These are phyloP conservation scores for Brachionus calyciflorus DNA, from an alignment of 1,140 invertebrate genomes.

Conservation along the genomic window DNA sequence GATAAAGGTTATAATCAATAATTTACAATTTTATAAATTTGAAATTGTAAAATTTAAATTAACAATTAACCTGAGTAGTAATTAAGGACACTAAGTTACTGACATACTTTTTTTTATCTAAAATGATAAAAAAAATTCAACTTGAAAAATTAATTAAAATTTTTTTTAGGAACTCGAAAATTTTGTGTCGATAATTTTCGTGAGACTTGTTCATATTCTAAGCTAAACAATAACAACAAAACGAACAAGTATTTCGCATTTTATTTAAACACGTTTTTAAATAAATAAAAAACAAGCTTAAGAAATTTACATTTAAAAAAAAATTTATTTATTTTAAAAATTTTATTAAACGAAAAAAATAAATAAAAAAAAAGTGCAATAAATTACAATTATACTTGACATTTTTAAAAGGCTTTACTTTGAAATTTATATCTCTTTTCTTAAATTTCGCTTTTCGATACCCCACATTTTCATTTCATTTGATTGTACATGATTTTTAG, in stretches of 20 bases:
- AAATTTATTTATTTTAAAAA: constrained; percentile 25
- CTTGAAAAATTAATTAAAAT: no score
- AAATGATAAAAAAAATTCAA: no score
- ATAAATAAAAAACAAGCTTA: not conserved
- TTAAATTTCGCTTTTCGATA: constrained; percentile 15
- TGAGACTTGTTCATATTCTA: no score
- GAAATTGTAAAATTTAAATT: not conserved
- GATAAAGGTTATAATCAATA: no score
- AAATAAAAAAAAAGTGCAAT: not conserved
- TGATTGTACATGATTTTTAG: no score
- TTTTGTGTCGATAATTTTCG: no score
- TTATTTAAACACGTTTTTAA: not conserved
- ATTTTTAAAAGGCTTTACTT: constrained; percentile 16
- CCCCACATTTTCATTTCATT: not conserved
- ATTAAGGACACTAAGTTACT: constrained; percentile 1
- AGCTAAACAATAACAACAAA: no score
- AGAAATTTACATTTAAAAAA: no score
- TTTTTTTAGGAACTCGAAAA: no score
- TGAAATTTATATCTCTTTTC: constrained; percentile 27
- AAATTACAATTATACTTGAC: constrained; percentile 31
- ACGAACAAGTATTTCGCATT: no score
- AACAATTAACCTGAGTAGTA: not conserved
- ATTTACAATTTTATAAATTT: not conserved
- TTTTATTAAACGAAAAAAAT: not conserved
- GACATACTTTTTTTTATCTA: not conserved